Evolutionary conservation across 2,797 vertebrate genomes (phyloP), one percentile per base, ranked within the genome.

Genomic region (Etheostoma perlongum): DNA sequence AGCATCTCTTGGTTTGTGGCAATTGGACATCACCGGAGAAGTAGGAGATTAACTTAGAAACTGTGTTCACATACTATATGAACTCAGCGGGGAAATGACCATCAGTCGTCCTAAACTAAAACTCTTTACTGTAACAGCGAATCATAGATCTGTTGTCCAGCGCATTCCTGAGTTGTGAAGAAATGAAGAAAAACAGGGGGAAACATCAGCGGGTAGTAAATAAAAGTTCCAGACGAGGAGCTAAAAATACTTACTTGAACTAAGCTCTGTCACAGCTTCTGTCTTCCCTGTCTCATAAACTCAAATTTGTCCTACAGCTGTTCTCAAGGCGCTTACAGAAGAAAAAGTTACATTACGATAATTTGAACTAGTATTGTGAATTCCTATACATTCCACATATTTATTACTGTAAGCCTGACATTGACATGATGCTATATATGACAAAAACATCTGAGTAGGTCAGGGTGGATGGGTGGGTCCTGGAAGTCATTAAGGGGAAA

Each of bases 1-100:
- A 57, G 54, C 23, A n/a, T 76, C 73, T 76, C 40, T 59, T 23
- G 67, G 63, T 86, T 77, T 77, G 75, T n/a, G 55, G 55, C 23
- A 1, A 72, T 7, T 59, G 61, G 72, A 61, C 73, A 64, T 84
- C 77, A 60, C 16, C 46, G 81, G 87, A 86, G 91, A 93, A 93
- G 87, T 61, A 90, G 86, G 55, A 65, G 86, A 92, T 92, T 88
- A 85, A 78, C 88, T 78, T 36, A n/a, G 74, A 85, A 85, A 79
- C 81, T 61, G 71, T 62, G 58, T 27, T 27, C 4, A 27, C 27
- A 27, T 5, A 25, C 61, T 63, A 75, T 86, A 83, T 82, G 80
- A 88, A 86, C 85, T 81, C 88, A 73, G 85, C 69, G 14, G 86
- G 85, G 78, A 83, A 64, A 83, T 48, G 40, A 76, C 82, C 84